These are phyloP conservation scores for Myxocyprinus asiaticus DNA, from an alignment of 2,113 vertebrate species.

Conservation along the genomic window DNA sequence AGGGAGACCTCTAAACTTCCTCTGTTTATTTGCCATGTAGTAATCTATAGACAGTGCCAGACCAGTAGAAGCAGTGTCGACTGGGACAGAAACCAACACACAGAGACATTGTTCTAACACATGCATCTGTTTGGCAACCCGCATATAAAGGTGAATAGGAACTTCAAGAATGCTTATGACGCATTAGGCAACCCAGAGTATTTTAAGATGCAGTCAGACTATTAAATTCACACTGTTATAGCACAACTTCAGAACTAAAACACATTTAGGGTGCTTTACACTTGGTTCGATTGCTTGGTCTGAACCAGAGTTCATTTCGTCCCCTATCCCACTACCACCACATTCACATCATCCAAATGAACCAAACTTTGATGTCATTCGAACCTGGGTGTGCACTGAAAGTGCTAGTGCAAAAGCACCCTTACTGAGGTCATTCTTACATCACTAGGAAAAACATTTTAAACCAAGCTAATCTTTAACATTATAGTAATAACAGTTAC, in stretches of 20 bases:
- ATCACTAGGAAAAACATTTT: background rate
- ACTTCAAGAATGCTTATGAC: background rate
- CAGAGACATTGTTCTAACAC: slow-evolving; percentile 14
- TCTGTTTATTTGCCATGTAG: slow-evolving; percentile 39
- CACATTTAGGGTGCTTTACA: background rate
- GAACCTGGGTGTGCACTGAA: no score
- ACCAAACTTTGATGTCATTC: no score
- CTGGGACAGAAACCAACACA: slow-evolving; percentile 31
- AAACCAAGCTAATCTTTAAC: no score
- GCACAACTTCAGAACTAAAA: slow-evolving; percentile 1
- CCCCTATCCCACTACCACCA: no score
- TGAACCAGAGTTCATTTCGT: no score
- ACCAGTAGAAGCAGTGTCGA: slow-evolving; percentile 11
- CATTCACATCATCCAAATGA: no score
- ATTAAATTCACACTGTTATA: background rate
- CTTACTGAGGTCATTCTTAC: background rate
- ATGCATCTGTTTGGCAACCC: slow-evolving; percentile 4
- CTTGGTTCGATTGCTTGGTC: no score
- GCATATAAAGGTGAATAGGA: slow-evolving; percentile 11
- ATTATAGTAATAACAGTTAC: no score
- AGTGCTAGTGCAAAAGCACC: no score
- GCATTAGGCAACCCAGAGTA: background rate
- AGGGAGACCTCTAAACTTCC: slow-evolving; percentile 48
- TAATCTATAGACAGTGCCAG: slow-evolving; percentile 37
- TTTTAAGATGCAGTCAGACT: background rate